Evolutionary conservation across 1,140 invertebrate genomes (phyloP).

Genomic region (Bombus superbus): DNA sequence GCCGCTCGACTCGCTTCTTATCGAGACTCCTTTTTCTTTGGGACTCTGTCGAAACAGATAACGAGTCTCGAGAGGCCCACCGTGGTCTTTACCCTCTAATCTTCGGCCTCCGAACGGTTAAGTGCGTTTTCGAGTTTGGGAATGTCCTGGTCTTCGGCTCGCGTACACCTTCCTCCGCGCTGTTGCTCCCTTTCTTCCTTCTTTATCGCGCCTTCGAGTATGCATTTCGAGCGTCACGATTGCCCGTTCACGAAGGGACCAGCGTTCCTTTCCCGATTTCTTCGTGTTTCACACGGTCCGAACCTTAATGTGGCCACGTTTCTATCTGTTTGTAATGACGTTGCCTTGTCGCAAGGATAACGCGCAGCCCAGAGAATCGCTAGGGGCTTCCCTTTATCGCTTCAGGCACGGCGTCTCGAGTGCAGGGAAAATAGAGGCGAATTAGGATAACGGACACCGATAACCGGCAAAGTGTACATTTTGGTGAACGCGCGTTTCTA

Average conservation of each 20-base stretch:
- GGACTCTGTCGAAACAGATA: conserved; percentile 53
- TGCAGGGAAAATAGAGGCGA: conserved; percentile 18
- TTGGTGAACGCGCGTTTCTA: conserved; percentile 1
- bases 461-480: conserved; percentile 7
- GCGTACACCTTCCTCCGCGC: conserved; percentile 21
- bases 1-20: conserved; percentile 39
- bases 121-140: conserved; percentile 79
- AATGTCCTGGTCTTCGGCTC: conserved; percentile 51
- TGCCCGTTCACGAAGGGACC: neutral
- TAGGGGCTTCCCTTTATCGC: conserved; percentile 8
- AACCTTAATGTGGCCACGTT: conserved; percentile 29
- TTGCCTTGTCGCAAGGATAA: conserved; percentile 37
- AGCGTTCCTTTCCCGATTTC: conserved; percentile 35
- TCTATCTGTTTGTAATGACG: conserved; percentile 26
- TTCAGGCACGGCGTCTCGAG: neutral
- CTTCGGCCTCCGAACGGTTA: conserved; percentile 71
- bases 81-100: conserved; percentile 73
- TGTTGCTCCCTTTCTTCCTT: conserved; percentile 38
- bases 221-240: neutral
- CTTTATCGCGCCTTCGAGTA: conserved; percentile 45
- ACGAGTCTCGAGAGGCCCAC: conserved; percentile 28
- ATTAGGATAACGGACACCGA: conserved; percentile 43
- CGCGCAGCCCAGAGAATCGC: neutral
- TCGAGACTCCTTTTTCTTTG: conserved; percentile 30
- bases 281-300: conserved; percentile 43